Conservation (phyloP, 1,140 invertebrate genomes). For the Halesus radiatus region DNA sequence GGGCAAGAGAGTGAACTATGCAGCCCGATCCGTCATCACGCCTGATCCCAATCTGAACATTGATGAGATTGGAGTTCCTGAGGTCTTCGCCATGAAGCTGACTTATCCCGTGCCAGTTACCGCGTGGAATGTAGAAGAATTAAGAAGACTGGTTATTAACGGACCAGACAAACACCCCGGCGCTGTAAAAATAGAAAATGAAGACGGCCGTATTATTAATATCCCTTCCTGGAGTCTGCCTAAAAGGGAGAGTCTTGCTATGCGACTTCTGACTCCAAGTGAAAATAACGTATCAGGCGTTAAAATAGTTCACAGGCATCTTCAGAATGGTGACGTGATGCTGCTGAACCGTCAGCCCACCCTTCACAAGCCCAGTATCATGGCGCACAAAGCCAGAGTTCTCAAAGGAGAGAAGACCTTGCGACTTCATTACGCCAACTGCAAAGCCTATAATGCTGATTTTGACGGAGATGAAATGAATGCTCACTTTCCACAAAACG, state of each 20-base stretch:
- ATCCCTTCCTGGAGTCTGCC: slow-evolving; percentile 70
- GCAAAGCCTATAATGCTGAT: slow-evolving; percentile 99
- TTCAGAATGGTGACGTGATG: slow-evolving; percentile 94
- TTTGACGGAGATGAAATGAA: slow-evolving; percentile 99
- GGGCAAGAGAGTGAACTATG: slow-evolving; percentile 99
- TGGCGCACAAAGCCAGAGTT: slow-evolving; percentile 96
- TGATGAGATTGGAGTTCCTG: slow-evolving; percentile 97
- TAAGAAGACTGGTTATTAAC: slow-evolving; percentile 90
- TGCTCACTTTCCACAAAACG: slow-evolving; percentile 96
- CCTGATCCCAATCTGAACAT: slow-evolving; percentile 97
- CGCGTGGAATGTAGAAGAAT: slow-evolving; percentile 88
- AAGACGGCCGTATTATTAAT: slow-evolving; percentile 80
- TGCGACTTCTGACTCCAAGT: slow-evolving; percentile 81
- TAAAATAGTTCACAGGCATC: slow-evolving; percentile 90
- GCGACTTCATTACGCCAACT: slow-evolving; percentile 97
- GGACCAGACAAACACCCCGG: slow-evolving; percentile 93
- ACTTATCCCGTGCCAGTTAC: slow-evolving; percentile 96
- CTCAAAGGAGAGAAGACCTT: slow-evolving; percentile 95
- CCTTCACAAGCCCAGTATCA: slow-evolving; percentile 97
- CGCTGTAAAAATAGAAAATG: slow-evolving; percentile 86
- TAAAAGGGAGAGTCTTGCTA: slow-evolving; percentile 83
- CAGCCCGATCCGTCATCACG: slow-evolving; percentile 97
- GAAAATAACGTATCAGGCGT: slow-evolving; percentile 71
- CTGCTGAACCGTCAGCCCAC: slow-evolving; percentile 98
- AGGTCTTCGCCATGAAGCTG: slow-evolving; percentile 92